A percentile compares a stretch with the other conserved stretches of the same genome.
phyloP scores from a whole-genome alignment of 2,888 invertebrate species.

The Embidobia sp. region DNA sequence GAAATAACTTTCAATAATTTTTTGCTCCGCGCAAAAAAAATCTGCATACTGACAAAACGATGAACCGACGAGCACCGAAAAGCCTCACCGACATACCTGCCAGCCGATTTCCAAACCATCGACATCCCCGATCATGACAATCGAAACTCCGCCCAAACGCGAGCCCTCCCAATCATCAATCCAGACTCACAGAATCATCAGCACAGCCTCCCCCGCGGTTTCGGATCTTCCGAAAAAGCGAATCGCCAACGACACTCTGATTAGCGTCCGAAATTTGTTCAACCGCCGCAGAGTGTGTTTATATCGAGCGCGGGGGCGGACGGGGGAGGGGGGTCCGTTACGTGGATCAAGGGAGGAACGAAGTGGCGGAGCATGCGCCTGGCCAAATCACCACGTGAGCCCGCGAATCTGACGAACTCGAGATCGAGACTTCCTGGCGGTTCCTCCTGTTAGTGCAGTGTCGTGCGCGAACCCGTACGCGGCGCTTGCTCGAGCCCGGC shows the following conservation, averaged over 20 bases:
- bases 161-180: slow-evolving; percentile 2
- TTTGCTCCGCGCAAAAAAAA: no score
- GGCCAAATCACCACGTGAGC: slow-evolving; percentile 78
- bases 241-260: slow-evolving; percentile 6
- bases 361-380: slow-evolving; percentile 78
- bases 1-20: no score
- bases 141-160: background rate
- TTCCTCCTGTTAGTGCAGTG: slow-evolving; percentile 72
- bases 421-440: slow-evolving; percentile 73
- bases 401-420: slow-evolving; percentile 76
- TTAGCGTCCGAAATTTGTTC: slow-evolving; percentile 35
- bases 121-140: slow-evolving; percentile 11
- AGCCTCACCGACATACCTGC: no score
- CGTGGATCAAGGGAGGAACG: slow-evolving; percentile 50
- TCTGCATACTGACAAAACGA: no score
- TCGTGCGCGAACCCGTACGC: slow-evolving; percentile 78
- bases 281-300: slow-evolving; percentile 45
- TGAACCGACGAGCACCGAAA: no score
- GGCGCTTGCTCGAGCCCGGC: slow-evolving; percentile 62
- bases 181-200: no score
- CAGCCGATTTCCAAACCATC: slow-evolving; percentile 3
- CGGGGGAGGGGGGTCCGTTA: slow-evolving; percentile 17
- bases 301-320: slow-evolving; percentile 23
- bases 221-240: background rate
- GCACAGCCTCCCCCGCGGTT: background rate